A percentile compares a stretch with the other conserved stretches of the same genome.
Conservation (phyloP, 2,797 vertebrate genomes). For the Etheostoma perlongum region DNA sequence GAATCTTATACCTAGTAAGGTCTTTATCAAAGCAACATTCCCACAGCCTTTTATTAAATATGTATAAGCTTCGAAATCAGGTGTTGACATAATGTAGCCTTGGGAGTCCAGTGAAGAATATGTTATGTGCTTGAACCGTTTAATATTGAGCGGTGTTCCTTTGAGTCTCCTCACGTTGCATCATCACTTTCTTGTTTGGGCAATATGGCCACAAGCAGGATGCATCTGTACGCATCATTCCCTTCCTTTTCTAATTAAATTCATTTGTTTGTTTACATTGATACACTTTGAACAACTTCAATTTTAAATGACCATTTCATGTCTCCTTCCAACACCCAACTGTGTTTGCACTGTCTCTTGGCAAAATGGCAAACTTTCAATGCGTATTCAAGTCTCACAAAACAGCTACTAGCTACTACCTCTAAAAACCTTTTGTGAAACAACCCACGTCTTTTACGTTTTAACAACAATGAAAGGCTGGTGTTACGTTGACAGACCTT, state of each 20-base stretch:
- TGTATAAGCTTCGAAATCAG: constrained; percentile 57
- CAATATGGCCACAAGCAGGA: constrained; percentile 26
- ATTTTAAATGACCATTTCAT: constrained; percentile 60
- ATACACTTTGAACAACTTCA: constrained; percentile 64
- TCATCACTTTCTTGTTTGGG: constrained; percentile 30
- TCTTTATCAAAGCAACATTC: constrained; percentile 66
- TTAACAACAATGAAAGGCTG: constrained; percentile 24
- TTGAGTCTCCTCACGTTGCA: constrained; percentile 36
- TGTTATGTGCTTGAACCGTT: constrained; percentile 40
- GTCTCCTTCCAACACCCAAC: constrained; percentile 50
- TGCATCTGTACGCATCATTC: not conserved
- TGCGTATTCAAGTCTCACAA: constrained; percentile 45
- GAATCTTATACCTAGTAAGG: constrained; percentile 60
- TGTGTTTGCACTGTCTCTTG: constrained; percentile 58
- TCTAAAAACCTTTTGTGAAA: constrained; percentile 54
- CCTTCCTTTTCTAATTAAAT: not conserved
- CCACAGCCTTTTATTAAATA: constrained; percentile 60
- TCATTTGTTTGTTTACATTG: not conserved
- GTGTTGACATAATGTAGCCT: constrained; percentile 56
- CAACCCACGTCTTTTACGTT: constrained; percentile 30
- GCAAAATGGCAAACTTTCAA: constrained; percentile 53
- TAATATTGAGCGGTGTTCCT: constrained; percentile 28
- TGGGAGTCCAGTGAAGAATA: constrained; percentile 39
- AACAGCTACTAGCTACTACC: constrained; percentile 54
- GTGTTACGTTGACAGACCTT: too few species aligned